Conservation (phyloP, 2,888 invertebrate genomes). For the Perizoma affinitatum region DNA sequence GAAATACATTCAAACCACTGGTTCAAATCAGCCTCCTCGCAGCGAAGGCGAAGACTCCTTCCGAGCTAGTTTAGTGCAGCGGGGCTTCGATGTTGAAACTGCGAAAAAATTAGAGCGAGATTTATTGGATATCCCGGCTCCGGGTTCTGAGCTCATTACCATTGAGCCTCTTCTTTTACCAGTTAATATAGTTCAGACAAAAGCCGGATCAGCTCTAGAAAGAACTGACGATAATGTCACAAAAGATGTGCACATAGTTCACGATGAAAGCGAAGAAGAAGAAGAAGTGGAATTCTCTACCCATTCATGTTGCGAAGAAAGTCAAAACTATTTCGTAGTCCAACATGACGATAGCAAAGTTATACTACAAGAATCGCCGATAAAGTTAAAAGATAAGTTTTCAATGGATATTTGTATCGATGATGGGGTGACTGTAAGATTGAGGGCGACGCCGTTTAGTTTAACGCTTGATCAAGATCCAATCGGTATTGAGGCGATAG, state of each 20-base stretch:
- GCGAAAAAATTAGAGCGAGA: conserved; percentile 78
- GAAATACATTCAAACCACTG: conserved; percentile 64
- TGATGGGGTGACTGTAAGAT: conserved; percentile 63
- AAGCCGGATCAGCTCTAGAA: conserved; percentile 38
- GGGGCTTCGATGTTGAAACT: conserved; percentile 75
- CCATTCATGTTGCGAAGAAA: conserved; percentile 64
- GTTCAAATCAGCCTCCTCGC: conserved; percentile 30
- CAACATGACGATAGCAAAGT: conserved; percentile 54
- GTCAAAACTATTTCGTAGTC: conserved; percentile 58
- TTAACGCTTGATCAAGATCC: conserved; percentile 56
- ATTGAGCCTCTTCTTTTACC: conserved; percentile 23
- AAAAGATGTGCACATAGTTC: conserved; percentile 50
- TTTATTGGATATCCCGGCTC: conserved; percentile 62
- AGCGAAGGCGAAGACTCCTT: conserved; percentile 52
- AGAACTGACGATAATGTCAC: conserved; percentile 42
- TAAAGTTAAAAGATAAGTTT: conserved; percentile 70
- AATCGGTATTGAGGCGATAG: conserved; percentile 40
- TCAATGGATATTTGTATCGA: conserved; percentile 75
- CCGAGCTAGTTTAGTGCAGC: conserved; percentile 67
- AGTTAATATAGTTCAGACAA: conserved; percentile 33
- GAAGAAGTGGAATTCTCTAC: conserved; percentile 66
- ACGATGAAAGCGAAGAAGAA: conserved; percentile 53
- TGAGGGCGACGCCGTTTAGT: conserved; percentile 62
- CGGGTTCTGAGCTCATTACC: conserved; percentile 32
- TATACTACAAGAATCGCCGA: conserved; percentile 39